Conservation (phyloP, 2,113 vertebrate species). For the Malurus alboscapulatus region DNA sequence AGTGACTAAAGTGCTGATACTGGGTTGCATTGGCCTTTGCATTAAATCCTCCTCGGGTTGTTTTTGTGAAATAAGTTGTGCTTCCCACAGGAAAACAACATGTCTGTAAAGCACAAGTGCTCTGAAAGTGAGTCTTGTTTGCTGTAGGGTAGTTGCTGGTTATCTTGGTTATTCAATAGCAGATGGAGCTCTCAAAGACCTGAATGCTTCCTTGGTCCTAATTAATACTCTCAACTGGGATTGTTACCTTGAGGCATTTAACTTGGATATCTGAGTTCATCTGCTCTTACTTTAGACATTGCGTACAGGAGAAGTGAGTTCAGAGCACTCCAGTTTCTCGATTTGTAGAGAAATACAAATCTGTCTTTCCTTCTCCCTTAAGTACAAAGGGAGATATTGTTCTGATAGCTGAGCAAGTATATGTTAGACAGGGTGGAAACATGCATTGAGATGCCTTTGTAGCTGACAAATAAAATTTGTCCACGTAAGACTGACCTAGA, state of each 20-base stretch:
- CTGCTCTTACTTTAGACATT: not conserved
- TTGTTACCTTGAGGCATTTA: constrained; percentile 1
- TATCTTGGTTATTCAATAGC: not conserved
- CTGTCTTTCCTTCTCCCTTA: not conserved
- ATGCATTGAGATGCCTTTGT: not conserved
- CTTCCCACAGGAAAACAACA: not conserved
- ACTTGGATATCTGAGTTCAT: not conserved
- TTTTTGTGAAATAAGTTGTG: not conserved
- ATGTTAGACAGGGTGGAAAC: not conserved
- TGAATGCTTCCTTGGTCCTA: not conserved
- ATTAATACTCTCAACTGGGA: not conserved
- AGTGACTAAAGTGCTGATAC: not conserved
- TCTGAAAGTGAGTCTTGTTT: not conserved
- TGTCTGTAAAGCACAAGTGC: not conserved
- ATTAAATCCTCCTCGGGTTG: not conserved
- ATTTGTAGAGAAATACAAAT: not conserved
- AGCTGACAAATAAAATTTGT: not conserved
- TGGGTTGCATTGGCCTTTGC: not conserved
- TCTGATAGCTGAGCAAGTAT: not conserved
- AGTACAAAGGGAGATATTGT: not conserved
- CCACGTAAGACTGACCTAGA: not conserved
- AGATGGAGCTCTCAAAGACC: not conserved
- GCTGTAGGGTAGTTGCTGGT: not conserved
- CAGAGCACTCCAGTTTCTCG: not conserved
- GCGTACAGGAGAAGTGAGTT: not conserved